phyloP scores from a whole-genome alignment of 2,888 invertebrate genomes.

The Nomada lathburiana region DNA sequence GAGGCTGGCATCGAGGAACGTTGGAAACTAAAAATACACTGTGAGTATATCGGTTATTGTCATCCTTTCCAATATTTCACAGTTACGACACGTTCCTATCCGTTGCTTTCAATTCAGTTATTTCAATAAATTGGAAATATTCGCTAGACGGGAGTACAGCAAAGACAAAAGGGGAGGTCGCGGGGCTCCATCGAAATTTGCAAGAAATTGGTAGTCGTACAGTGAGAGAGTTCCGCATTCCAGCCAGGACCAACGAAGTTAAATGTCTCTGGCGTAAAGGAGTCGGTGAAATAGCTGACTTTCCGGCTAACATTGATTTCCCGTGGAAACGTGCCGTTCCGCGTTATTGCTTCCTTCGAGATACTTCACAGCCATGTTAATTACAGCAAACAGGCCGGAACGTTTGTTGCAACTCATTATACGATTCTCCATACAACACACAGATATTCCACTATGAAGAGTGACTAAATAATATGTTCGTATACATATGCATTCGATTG shows the following conservation, averaged over 20 bases:
- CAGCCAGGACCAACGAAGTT: slow-evolving; percentile 15
- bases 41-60: slow-evolving; percentile 87
- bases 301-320: slow-evolving; percentile 30
- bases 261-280: slow-evolving; percentile 26
- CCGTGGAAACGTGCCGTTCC: neutral
- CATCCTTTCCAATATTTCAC: neutral
- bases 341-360: neutral
- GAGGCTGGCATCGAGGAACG: slow-evolving; percentile 94
- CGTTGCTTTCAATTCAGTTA: slow-evolving; percentile 65
- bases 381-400: neutral
- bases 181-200: slow-evolving; percentile 64
- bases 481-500: no score
- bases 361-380: slow-evolving; percentile 7
- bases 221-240: neutral
- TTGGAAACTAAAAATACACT: slow-evolving; percentile 94
- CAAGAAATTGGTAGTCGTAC: slow-evolving; percentile 15
- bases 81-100: slow-evolving; percentile 8
- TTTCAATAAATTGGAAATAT: slow-evolving; percentile 66
- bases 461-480: no score
- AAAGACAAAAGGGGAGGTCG: slow-evolving; percentile 46
- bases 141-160: slow-evolving; percentile 20
- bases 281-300: slow-evolving; percentile 10
- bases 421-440: no score
- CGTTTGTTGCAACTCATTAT: neutral
- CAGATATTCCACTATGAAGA: no score